Conservation (phyloP, 2,888 invertebrate species). For the Chymomyza amoena region DNA sequence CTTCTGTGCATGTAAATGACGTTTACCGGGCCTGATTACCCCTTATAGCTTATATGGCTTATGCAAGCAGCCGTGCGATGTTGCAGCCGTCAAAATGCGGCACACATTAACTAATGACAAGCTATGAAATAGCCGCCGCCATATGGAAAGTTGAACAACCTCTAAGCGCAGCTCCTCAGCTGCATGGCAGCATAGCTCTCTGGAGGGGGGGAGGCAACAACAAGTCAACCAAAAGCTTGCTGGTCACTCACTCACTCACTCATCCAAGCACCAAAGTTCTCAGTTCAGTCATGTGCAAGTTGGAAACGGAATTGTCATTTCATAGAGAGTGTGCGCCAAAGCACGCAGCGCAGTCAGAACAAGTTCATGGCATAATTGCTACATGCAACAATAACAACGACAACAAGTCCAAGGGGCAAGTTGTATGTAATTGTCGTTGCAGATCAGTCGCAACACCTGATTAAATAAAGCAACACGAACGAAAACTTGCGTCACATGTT, state of each 20-base stretch:
- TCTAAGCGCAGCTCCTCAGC: not conserved
- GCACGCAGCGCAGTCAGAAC: constrained; percentile 56
- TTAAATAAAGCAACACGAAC: constrained; percentile 72
- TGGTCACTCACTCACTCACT: not conserved
- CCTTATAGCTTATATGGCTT: not conserved
- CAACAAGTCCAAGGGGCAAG: constrained; percentile 28
- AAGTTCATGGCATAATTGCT: constrained; percentile 70
- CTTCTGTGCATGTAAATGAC: constrained; percentile 46
- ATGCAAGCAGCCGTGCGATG: constrained; percentile 7
- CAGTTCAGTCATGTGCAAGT: constrained; percentile 24
- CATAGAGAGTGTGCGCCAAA: constrained; percentile 38
- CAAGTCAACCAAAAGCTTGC: not conserved
- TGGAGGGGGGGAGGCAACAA: not conserved
- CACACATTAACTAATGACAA: constrained; percentile 69
- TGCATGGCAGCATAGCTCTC: not conserved
- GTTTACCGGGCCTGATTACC: constrained; percentile 46
- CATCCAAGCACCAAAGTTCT: not conserved
- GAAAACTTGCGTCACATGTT: constrained; percentile 25
- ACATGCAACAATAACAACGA: constrained; percentile 42
- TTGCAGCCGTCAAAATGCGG: constrained; percentile 10
- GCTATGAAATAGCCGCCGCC: constrained; percentile 52
- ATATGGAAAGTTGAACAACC: constrained; percentile 59
- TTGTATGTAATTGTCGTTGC: constrained; percentile 76
- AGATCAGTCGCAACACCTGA: constrained; percentile 77
- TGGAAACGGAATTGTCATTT: constrained; percentile 74